Evolutionary conservation across 2,113 vertebrate species (phyloP).

Genomic region (Melanocharis versteri): DNA sequence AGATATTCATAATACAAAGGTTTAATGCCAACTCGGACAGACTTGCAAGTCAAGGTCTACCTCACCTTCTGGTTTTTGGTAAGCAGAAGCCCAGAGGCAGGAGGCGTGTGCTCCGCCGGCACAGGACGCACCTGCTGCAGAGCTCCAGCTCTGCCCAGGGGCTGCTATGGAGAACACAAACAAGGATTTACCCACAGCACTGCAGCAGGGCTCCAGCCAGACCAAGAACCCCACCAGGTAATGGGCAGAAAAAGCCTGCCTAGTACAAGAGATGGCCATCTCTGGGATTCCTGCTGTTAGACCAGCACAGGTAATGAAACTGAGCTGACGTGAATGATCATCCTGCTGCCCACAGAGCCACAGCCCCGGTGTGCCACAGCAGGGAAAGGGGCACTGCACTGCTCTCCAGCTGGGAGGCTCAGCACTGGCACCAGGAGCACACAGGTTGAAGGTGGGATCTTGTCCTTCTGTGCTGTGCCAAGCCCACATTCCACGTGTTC

Average conservation of each 20-base stretch:
- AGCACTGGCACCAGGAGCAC: background rate
- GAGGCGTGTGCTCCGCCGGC: background rate
- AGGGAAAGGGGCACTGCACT: background rate
- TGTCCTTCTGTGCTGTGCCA: background rate
- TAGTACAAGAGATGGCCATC: accelerated
- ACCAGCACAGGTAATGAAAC: accelerated
- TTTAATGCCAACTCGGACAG: background rate
- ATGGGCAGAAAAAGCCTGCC: background rate
- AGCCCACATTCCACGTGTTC: accelerated
- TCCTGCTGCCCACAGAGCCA: background rate
- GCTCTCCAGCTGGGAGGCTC: background rate
- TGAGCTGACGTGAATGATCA: accelerated
- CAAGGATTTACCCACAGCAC: background rate
- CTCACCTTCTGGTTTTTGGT: accelerated
- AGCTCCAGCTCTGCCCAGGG: background rate
- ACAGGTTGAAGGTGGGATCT: background rate
- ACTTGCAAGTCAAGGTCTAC: background rate
- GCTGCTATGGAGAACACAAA: background rate
- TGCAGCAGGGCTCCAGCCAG: background rate
- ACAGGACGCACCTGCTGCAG: background rate
- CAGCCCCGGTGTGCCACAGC: background rate
- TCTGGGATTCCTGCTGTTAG: accelerated
- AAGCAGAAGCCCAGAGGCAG: background rate
- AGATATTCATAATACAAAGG: background rate
- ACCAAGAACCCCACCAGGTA: background rate